Evolutionary conservation across 2,888 invertebrate species (phyloP).

Genomic region (Acleris literana): DNA sequence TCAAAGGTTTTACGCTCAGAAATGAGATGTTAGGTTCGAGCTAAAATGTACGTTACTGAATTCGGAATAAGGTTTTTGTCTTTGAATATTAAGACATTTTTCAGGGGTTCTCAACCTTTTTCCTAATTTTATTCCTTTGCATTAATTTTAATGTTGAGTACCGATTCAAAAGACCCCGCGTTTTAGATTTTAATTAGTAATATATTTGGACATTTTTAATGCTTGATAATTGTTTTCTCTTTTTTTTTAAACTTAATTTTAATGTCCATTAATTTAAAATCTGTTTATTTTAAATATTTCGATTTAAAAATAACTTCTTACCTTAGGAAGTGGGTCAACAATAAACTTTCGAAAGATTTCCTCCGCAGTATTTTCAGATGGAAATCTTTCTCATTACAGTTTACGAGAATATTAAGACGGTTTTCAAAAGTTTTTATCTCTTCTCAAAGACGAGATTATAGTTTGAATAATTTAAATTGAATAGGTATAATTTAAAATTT

Average conservation of each 20-base stretch:
- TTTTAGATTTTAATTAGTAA: too few relatives aligned
- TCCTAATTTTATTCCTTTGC: too few relatives aligned
- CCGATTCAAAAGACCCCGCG: too few relatives aligned
- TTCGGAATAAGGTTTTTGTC: neutral
- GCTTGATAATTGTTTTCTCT: too few relatives aligned
- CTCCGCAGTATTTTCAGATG: neutral
- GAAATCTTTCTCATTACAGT: slow-evolving; percentile 8
- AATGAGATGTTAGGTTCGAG: slow-evolving; percentile 5
- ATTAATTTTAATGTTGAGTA: too few relatives aligned
- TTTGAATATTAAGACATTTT: too few relatives aligned
- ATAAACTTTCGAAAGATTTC: neutral
- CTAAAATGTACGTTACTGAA: slow-evolving; percentile 1
- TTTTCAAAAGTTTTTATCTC: slow-evolving; percentile 5
- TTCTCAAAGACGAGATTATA: slow-evolving; percentile 1
- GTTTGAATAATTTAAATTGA: slow-evolving; percentile 3
- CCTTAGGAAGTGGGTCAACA: neutral
- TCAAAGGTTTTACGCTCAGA: neutral
- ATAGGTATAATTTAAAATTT: neutral
- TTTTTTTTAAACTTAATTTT: too few relatives aligned
- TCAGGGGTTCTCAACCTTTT: too few relatives aligned
- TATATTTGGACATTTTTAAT: too few relatives aligned
- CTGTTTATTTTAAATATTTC: too few relatives aligned
- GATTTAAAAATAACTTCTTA: too few relatives aligned
- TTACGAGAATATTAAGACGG: neutral
- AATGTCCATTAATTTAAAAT: too few relatives aligned